phyloP scores from a whole-genome alignment of 2,888 invertebrate genomes.

The Agrilus cyanescens region DNA sequence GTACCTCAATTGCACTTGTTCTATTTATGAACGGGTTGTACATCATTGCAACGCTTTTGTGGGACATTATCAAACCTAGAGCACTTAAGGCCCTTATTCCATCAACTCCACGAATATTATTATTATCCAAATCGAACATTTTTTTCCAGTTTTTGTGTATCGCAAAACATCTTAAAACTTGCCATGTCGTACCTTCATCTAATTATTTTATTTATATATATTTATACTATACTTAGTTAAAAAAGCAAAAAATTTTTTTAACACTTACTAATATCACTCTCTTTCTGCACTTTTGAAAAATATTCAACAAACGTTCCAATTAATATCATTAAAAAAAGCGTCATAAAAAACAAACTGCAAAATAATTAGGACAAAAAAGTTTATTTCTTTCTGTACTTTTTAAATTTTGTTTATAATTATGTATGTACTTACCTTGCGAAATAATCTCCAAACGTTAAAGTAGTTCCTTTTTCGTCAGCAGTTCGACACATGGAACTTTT shows the following conservation, averaged over 20 bases:
- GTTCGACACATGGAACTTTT: slow-evolving; percentile 23
- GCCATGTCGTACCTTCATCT: slow-evolving; percentile 6
- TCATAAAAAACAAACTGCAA: slow-evolving; percentile 1
- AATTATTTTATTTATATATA: too few relatives aligned
- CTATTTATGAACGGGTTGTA: slow-evolving; percentile 48
- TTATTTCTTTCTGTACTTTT: too few relatives aligned
- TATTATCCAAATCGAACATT: slow-evolving; percentile 32
- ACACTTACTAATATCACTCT: too few relatives aligned
- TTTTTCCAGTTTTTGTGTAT: slow-evolving; percentile 39
- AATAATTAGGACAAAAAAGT: too few relatives aligned
- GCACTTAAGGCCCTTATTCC: slow-evolving; percentile 45
- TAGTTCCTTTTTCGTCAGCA: slow-evolving; percentile 2
- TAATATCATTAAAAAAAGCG: slow-evolving; percentile 1
- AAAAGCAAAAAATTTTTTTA: too few relatives aligned
- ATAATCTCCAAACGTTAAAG: slow-evolving; percentile 17
- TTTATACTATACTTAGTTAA: too few relatives aligned
- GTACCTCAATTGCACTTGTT: slow-evolving; percentile 42
- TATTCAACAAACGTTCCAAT: slow-evolving; percentile 1
- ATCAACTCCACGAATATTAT: slow-evolving; percentile 40
- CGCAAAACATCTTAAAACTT: slow-evolving; percentile 38
- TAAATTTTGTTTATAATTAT: neutral
- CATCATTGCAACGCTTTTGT: slow-evolving; percentile 48
- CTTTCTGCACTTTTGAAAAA: too few relatives aligned
- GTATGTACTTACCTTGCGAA: slow-evolving; percentile 15
- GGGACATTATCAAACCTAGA: slow-evolving; percentile 41